These are phyloP conservation scores for Isurus oxyrinchus DNA, from an alignment of 2,113 vertebrate genomes.

Conservation along the genomic window DNA sequence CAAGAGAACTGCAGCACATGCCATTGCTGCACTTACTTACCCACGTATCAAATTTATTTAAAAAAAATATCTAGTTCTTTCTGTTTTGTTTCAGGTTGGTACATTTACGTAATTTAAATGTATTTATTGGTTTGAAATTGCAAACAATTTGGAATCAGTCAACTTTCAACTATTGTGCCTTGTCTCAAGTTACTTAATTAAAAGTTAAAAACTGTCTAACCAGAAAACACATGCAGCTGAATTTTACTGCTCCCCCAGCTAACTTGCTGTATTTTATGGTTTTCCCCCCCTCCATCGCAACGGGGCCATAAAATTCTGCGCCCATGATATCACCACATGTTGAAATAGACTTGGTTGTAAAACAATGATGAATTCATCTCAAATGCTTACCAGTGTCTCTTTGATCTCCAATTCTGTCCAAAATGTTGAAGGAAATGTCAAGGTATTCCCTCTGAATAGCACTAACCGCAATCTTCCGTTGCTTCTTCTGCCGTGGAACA, in stretches of 20 bases:
- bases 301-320: too few relatives aligned
- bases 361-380: background rate
- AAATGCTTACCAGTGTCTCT: conserved; percentile 72
- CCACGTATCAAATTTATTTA: background rate
- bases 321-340: background rate
- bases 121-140: background rate
- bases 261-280: too few relatives aligned
- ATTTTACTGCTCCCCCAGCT: too few relatives aligned
- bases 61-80: background rate
- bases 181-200: background rate
- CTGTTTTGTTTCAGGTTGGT: background rate
- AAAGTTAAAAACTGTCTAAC: background rate
- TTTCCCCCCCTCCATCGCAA: too few relatives aligned
- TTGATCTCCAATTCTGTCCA: conserved; percentile 81
- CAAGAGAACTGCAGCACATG: background rate
- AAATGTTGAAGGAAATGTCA: conserved; percentile 90
- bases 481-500: conserved; percentile 87
- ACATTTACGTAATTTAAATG: background rate
- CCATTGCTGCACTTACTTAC: background rate
- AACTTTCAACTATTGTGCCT: background rate
- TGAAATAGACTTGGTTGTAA: conserved; percentile 25
- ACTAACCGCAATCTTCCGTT: conserved; percentile 96
- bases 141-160: background rate
- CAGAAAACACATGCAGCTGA: background rate
- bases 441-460: conserved; percentile 98